A percentile compares a stretch with the other conserved stretches of the same genome.
These are phyloP conservation scores for Macrotrachela quadricornifera DNA, from an alignment of 1,140 invertebrate species.

Conservation along the genomic window DNA sequence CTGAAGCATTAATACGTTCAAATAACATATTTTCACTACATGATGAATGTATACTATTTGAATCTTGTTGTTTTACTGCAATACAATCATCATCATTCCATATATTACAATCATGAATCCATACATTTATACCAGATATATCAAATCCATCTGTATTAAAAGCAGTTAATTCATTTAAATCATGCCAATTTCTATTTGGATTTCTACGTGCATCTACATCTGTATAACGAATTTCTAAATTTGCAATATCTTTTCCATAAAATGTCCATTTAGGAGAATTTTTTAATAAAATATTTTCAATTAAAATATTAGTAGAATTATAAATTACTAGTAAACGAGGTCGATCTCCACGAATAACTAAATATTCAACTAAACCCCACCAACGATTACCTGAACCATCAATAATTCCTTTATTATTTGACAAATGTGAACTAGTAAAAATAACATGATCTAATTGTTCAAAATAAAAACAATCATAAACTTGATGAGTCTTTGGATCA, in stretches of 20 bases:
- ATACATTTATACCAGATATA: background rate
- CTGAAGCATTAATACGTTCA: slow-evolving; percentile 1
- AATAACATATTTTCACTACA: slow-evolving; percentile 3
- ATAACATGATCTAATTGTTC: too few relatives aligned
- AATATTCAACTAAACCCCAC: background rate
- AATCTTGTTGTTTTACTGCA: background rate
- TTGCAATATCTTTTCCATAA: background rate
- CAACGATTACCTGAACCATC: slow-evolving; percentile 1
- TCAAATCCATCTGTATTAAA: slow-evolving; percentile 2
- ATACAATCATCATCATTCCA: slow-evolving; percentile 3
- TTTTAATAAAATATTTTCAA: background rate
- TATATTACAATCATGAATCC: background rate
- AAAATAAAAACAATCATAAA: too few relatives aligned
- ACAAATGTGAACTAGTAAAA: too few relatives aligned
- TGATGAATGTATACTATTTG: background rate
- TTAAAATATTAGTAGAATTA: background rate
- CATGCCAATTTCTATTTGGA: background rate
- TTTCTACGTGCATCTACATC: too few relatives aligned
- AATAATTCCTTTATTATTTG: background rate
- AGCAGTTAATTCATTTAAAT: background rate
- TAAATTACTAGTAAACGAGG: background rate
- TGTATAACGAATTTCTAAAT: background rate
- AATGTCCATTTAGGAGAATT: background rate
- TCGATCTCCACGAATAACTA: background rate
- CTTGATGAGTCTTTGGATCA: background rate